Percentiles rank a stretch among this genome's conserved stretches.
Conservation (phyloP, 2,797 vertebrate species). For the Stomatorhinus walkeri region DNA sequence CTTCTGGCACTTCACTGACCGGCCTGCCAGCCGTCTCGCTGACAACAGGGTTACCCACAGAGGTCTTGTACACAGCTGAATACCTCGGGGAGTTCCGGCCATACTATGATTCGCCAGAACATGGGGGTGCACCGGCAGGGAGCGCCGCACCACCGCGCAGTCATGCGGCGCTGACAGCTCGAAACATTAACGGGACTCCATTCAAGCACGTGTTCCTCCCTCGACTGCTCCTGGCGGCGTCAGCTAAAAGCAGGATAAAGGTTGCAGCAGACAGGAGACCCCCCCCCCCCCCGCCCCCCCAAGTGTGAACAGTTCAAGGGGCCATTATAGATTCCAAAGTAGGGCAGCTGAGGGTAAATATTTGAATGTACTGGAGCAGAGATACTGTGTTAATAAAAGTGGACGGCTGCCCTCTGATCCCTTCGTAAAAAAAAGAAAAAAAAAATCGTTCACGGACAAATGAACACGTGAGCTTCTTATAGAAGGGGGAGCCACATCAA, state of each 20-base stretch:
- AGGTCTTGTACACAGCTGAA: background rate
- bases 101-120: background rate
- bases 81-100: background rate
- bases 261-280: background rate
- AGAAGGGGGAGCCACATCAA: background rate
- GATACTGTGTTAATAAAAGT: background rate
- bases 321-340: background rate
- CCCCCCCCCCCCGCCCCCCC: background rate
- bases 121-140: background rate
- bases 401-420: background rate
- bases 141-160: background rate
- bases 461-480: background rate
- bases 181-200: background rate
- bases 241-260: background rate
- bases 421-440: background rate
- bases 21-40: background rate
- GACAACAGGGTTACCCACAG: background rate
- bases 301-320: slow-evolving; percentile 10
- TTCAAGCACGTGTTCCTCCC: background rate
- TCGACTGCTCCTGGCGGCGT: background rate
- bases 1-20: background rate
- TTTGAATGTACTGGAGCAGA: background rate
- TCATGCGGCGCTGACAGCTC: background rate
- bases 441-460: background rate
- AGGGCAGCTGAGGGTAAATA: slow-evolving; percentile 2